Percentiles rank a stretch among this genome's conserved stretches.
Evolutionary conservation across 2,797 vertebrate genomes (phyloP).

Genomic region (Melanotaenia maccullochi): DNA sequence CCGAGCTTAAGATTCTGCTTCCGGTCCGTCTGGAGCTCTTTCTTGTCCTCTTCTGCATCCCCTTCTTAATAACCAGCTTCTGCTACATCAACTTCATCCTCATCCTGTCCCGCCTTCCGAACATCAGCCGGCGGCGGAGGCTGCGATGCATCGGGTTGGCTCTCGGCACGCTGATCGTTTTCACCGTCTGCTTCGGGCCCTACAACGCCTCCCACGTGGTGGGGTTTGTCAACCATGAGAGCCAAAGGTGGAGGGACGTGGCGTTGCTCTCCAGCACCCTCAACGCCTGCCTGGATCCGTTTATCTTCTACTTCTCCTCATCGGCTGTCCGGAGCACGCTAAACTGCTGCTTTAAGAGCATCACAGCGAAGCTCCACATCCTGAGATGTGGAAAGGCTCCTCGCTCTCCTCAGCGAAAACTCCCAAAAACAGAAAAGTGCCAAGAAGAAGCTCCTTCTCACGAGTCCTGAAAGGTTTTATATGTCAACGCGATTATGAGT

Average conservation of each 20-base stretch:
- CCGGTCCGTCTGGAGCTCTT: conserved; percentile 86
- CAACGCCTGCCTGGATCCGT: conserved; percentile 89
- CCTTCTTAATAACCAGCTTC: conserved; percentile 86
- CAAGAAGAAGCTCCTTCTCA: conserved; percentile 26
- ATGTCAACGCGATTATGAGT: no score
- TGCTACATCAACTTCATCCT: conserved; percentile 88
- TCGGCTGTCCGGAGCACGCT: conserved; percentile 82
- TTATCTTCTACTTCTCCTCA: conserved; percentile 92
- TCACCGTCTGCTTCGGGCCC: conserved; percentile 88
- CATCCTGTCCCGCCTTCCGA: conserved; percentile 81
- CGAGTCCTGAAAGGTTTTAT: neutral
- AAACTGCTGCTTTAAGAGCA: conserved; percentile 64
- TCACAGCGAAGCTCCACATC: conserved; percentile 65
- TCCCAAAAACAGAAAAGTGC: conserved; percentile 28
- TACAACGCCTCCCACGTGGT: conserved; percentile 89
- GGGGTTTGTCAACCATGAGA: conserved; percentile 77
- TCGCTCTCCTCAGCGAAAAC: neutral
- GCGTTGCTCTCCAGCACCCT: conserved; percentile 86
- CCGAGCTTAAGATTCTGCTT: conserved; percentile 81
- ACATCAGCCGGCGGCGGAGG: conserved; percentile 76
- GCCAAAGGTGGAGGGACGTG: conserved; percentile 79
- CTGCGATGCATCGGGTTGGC: conserved; percentile 86
- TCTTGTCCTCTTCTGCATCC: conserved; percentile 85
- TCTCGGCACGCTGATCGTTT: conserved; percentile 83
- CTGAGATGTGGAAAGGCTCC: conserved; percentile 46